A percentile compares a stretch with the other conserved stretches of the same genome.
These are phyloP conservation scores for Thecocarcelia acutangulata DNA, from an alignment of 2,888 invertebrate species.

Conservation along the genomic window DNA sequence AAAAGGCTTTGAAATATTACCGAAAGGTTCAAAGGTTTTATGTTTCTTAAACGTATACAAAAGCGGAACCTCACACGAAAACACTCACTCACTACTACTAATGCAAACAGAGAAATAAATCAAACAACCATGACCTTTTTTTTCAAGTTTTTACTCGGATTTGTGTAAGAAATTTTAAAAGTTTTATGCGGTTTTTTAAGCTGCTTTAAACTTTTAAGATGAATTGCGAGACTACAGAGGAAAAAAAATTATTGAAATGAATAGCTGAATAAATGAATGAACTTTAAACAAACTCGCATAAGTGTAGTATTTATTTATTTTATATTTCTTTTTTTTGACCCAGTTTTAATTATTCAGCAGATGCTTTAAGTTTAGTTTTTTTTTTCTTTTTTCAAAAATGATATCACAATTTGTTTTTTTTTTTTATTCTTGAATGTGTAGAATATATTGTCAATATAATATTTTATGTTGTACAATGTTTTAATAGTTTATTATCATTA, in stretches of 20 bases:
- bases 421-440: neutral
- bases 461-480: conserved; percentile 27
- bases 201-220: conserved; percentile 31
- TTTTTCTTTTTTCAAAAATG: conserved; percentile 16
- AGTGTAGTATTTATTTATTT: conserved; percentile 25
- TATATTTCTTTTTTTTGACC: conserved; percentile 48
- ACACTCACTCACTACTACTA: neutral
- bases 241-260: conserved; percentile 3
- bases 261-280: conserved; percentile 32
- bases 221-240: neutral
- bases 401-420: conserved; percentile 34
- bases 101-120: neutral
- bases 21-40: conserved; percentile 61
- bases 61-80: neutral
- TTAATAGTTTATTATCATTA: conserved; percentile 53
- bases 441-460: conserved; percentile 13
- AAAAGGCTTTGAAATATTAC: conserved; percentile 32
- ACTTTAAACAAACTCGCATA: neutral
- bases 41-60: conserved; percentile 34
- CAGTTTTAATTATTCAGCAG: conserved; percentile 59
- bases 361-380: conserved; percentile 46
- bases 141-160: conserved; percentile 8
- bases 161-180: conserved; percentile 7
- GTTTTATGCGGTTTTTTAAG: conserved; percentile 14
- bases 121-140: conserved; percentile 63